These are phyloP conservation scores for Campoplex capitator DNA, from an alignment of 2,888 invertebrate genomes.

Conservation along the genomic window DNA sequence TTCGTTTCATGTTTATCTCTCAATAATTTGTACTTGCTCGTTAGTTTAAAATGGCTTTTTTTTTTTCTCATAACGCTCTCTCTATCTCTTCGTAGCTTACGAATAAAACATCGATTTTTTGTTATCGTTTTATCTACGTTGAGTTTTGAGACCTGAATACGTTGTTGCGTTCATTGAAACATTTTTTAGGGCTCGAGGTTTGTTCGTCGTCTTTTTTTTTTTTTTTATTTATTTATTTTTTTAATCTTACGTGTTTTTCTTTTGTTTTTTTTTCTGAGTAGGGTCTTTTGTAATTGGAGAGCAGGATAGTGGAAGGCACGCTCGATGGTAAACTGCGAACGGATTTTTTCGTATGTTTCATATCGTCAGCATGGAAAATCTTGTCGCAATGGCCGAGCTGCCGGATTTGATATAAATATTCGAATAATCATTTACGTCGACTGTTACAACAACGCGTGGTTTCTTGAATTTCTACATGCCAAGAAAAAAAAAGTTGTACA, in stretches of 20 bases:
- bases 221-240: conserved; percentile 42
- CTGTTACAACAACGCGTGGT: background rate
- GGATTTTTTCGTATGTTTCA: conserved; percentile 52
- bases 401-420: background rate
- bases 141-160: conserved; percentile 82
- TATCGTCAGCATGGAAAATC: conserved; percentile 29
- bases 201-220: conserved; percentile 2
- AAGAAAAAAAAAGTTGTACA: background rate
- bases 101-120: conserved; percentile 77
- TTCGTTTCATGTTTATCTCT: conserved; percentile 70
- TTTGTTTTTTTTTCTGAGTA: conserved; percentile 67
- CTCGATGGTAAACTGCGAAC: conserved; percentile 68
- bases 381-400: conserved; percentile 13
- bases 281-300: conserved; percentile 71
- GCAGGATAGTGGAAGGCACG: conserved; percentile 77
- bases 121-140: conserved; percentile 72
- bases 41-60: conserved; percentile 83
- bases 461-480: background rate
- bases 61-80: conserved; percentile 70
- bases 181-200: conserved; percentile 69
- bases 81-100: conserved; percentile 71
- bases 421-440: background rate
- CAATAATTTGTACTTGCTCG: conserved; percentile 84
- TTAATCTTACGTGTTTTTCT: conserved; percentile 70
- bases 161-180: conserved; percentile 78